Evolutionary conservation across 2,888 invertebrate species (phyloP).

Genomic region (Salpingus planirostris): DNA sequence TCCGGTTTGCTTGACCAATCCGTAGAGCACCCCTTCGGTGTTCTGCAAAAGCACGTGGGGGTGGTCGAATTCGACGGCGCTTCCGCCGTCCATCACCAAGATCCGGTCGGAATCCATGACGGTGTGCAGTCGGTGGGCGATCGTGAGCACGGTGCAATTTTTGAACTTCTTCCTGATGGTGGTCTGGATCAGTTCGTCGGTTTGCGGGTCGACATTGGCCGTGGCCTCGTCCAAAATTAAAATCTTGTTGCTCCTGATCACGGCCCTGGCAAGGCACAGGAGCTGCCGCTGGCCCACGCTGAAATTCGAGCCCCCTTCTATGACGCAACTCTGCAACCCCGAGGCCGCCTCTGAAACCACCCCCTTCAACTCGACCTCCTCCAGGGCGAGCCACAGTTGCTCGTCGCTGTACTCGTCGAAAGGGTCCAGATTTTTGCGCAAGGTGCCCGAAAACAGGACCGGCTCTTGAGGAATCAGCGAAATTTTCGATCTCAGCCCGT

Average conservation of each 20-base stretch:
- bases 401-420: slow-evolving; percentile 72
- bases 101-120: slow-evolving; percentile 77
- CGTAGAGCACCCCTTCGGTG: slow-evolving; percentile 50
- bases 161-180: slow-evolving; percentile 65
- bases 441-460: slow-evolving; percentile 73
- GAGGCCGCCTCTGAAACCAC: slow-evolving; percentile 40
- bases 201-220: slow-evolving; percentile 68
- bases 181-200: slow-evolving; percentile 66
- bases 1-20: slow-evolving; percentile 61
- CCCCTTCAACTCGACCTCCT: slow-evolving; percentile 68
- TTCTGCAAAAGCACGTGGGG: slow-evolving; percentile 55
- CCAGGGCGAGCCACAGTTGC: slow-evolving; percentile 74
- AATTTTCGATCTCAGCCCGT: slow-evolving; percentile 44
- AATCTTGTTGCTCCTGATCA: slow-evolving; percentile 38
- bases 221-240: slow-evolving; percentile 57
- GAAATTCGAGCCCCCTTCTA: slow-evolving; percentile 50
- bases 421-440: slow-evolving; percentile 85
- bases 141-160: slow-evolving; percentile 68
- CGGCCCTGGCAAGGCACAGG: slow-evolving; percentile 55
- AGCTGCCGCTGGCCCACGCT: slow-evolving; percentile 51
- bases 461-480: slow-evolving; percentile 53
- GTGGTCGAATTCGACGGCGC: slow-evolving; percentile 62
- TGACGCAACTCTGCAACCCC: slow-evolving; percentile 36
- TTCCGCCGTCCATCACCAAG: slow-evolving; percentile 71
- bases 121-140: slow-evolving; percentile 73